phyloP scores from a whole-genome alignment of 2,113 vertebrate genomes.

The Neolamprologus modestus region DNA sequence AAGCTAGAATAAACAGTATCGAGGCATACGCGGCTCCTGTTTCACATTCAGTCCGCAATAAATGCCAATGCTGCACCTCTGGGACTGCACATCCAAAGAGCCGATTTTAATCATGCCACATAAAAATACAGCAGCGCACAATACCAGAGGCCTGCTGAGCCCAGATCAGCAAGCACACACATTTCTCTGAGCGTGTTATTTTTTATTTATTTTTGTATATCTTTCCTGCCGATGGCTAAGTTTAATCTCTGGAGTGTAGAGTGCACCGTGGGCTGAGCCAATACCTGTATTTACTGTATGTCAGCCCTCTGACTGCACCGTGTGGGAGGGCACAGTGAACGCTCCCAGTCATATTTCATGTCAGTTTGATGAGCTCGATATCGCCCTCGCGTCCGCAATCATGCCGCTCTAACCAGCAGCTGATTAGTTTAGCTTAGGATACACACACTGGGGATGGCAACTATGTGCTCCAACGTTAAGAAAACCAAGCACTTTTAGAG shows the following conservation, averaged over 20 bases:
- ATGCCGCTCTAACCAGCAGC: neutral
- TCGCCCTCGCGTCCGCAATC: neutral
- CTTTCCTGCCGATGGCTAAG: neutral
- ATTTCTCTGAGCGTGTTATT: neutral
- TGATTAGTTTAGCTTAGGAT: neutral
- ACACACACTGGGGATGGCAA: neutral
- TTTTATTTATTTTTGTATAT: neutral
- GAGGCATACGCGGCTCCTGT: neutral
- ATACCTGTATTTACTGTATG: neutral
- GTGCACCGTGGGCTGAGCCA: neutral
- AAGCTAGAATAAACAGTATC: conserved; percentile 18
- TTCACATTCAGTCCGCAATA: conserved; percentile 8
- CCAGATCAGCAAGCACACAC: neutral
- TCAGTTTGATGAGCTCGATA: neutral
- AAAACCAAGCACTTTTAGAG: neutral
- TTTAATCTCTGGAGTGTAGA: neutral
- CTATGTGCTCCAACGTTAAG: neutral
- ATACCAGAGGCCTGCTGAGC: neutral
- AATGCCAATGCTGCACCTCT: conserved; percentile 22
- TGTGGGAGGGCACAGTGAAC: neutral
- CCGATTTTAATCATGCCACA: conserved; percentile 25
- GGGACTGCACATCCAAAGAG: conserved; percentile 16
- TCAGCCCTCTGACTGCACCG: neutral
- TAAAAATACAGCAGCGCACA: conserved; percentile 23
- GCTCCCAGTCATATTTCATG: neutral